phyloP scores from a whole-genome alignment of 1,140 invertebrate species.

The Megalopta genalis region DNA sequence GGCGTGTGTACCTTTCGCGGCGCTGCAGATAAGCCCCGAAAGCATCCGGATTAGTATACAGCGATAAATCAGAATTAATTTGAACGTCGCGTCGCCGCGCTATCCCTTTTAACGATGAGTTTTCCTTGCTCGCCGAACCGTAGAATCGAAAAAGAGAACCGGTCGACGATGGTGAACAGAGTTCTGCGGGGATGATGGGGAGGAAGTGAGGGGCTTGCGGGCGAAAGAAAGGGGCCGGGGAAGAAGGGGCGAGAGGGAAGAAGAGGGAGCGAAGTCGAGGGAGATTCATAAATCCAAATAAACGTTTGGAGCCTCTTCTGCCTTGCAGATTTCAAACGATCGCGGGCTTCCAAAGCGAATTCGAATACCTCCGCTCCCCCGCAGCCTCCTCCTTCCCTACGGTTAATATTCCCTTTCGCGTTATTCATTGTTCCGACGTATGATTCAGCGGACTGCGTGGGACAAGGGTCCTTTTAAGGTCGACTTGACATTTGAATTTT shows the following conservation, averaged over 20 bases:
- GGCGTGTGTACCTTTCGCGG: slow-evolving; percentile 16
- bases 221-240: slow-evolving; percentile 12
- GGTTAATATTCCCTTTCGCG: slow-evolving; percentile 42
- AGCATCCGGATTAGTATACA: slow-evolving; percentile 56
- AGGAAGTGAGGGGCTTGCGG: too few species aligned
- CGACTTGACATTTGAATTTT: slow-evolving; percentile 45
- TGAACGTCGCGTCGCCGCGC: slow-evolving; percentile 57
- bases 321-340: slow-evolving; percentile 47
- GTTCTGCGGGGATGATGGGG: too few species aligned
- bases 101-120: slow-evolving; percentile 64
- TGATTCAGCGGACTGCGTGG: slow-evolving; percentile 21
- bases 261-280: slow-evolving; percentile 4
- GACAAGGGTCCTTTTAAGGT: slow-evolving; percentile 37
- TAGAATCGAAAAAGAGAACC: slow-evolving; percentile 32
- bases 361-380: slow-evolving; percentile 29
- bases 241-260: slow-evolving; percentile 3
- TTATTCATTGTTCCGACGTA: slow-evolving; percentile 43
- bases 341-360: slow-evolving; percentile 38
- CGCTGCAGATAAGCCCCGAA: slow-evolving; percentile 45
- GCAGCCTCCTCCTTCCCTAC: not conserved
- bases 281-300: slow-evolving; percentile 77
- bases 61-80: slow-evolving; percentile 76
- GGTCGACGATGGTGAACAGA: not conserved
- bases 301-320: slow-evolving; percentile 56
- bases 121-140: slow-evolving; percentile 59